Evolutionary conservation across 1,140 invertebrate species (phyloP), one percentile per base, ranked within the genome.

Genomic region (Pollicipes pollicipes): DNA sequence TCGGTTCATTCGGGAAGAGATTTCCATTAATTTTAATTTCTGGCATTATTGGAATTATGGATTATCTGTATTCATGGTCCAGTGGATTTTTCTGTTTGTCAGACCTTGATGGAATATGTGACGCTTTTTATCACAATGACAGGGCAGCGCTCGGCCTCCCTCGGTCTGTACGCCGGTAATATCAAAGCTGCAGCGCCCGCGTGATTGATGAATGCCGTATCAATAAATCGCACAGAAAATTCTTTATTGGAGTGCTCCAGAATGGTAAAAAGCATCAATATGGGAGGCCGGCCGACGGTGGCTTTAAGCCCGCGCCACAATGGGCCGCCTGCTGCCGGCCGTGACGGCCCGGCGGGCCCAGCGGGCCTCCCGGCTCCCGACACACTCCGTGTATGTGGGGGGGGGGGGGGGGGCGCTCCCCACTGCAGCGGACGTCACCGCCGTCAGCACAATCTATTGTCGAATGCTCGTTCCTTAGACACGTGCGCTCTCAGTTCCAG

Each of bases 1-100:
- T 58, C 45, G 45, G 45, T 58, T 58, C 45, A 58, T 21, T 58
- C 45, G 45, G 45, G 45, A 21, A 58, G 45, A 6, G 45, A 58
- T 58, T 58, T 58, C 45, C 45, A 58, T 58, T 58, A 58, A 58
- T 58, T 58, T 58, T 58, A 58, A 58, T 58, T 58, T 58, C 45
- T 58, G 45, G 45, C 45, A 21, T 58, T 58, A 58, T 58, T 58
- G 45, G 45, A 58, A 58, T 58, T 58, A 58, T 58, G 45, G 45
- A 58, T 58, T 58, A 58, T 58, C 45, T 21, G 17, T 21, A 58
- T 58, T 58, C 45, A 58, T 58, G 45, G 45, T 58, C 45, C 45
- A 58, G 45, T 58, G 45, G 6, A 10, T 10, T 58, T 58, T 58
- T 58, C 45, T 21, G 45, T 58, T 58, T 58, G 45, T 58, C 45